A percentile compares a stretch with the other conserved stretches of the same genome.
phyloP scores from a whole-genome alignment of 2,888 invertebrate species.

The Parnassius smintheus region DNA sequence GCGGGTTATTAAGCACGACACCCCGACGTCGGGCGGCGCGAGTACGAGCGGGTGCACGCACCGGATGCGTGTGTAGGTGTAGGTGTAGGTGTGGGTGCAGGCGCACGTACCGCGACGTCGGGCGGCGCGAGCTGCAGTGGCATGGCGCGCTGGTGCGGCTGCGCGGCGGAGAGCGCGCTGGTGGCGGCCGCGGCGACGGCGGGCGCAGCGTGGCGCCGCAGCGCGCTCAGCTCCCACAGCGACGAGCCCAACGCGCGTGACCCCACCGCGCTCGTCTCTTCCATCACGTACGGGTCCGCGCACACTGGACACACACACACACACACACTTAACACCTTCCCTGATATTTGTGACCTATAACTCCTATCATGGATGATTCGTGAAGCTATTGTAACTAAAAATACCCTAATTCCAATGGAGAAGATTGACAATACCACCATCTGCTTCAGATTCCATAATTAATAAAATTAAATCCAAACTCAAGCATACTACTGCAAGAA shows the following conservation, averaged over 20 bases:
- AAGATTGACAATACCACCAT: no score
- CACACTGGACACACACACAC: constrained; percentile 54
- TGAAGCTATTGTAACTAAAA: no score
- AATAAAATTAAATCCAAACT: no score
- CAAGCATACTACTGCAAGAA: no score
- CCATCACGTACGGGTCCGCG: constrained; percentile 92
- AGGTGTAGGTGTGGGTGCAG: no score
- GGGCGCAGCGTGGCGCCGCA: constrained; percentile 79
- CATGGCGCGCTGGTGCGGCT: constrained; percentile 27
- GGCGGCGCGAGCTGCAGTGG: constrained; percentile 30
- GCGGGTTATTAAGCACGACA: background rate
- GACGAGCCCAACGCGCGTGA: constrained; percentile 93
- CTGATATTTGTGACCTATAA: background rate
- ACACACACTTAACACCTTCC: background rate
- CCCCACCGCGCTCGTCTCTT: constrained; percentile 88
- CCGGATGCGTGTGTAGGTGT: background rate
- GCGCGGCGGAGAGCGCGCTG: constrained; percentile 49
- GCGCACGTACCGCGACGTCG: constrained; percentile 26
- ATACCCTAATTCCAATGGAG: no score
- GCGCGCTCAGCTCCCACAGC: constrained; percentile 94
- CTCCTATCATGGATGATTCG: no score
- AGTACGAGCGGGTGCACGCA: background rate
- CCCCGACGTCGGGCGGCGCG: no score
- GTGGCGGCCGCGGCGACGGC: constrained; percentile 86
- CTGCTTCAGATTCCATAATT: no score